Base-by-base conservation (phyloP, 1,140 invertebrate genomes). In the Drosophila bocki region DNA sequence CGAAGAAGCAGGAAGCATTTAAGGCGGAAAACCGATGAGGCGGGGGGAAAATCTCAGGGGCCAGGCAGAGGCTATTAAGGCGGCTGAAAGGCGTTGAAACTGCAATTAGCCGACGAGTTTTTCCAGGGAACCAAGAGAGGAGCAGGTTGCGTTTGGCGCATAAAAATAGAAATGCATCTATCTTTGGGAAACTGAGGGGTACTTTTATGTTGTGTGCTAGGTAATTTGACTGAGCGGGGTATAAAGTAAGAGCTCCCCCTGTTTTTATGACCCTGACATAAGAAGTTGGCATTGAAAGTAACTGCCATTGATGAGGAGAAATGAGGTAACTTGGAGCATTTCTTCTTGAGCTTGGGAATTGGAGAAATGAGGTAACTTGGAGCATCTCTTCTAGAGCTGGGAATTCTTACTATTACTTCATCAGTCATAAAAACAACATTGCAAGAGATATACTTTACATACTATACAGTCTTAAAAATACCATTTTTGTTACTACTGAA, bases 61-160 rank as follows among this genome's bases (percentile, higher is more conserved):
- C 53, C 37, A 48, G 53, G 60, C 42, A 58, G 53, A 61, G 71
- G 39, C 83, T 57, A 87, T 87, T 87, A 88, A 88, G 75, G 65
- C 84, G 80, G 80, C 82, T 88, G 80, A 83, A 87, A 83, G 72
- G 70, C 79, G 59, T 82, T 56, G 68, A 75, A 47, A 64, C 53
- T 65, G 78, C 80, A 86, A 86, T 83, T 83, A 86, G 80, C 68
- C 33, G 37, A 6, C 51, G 19, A 39, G 41, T 17, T 42, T 37
- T 41, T 9, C n/a, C 37, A n/a, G 50, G 11, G 47, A 22, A 32
- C 11, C 13, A 13, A 39, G 9, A 3, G 35, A 37, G 39, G 35
- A 59, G 57, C 60, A 58, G 41, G 41, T 72, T 62, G 72, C 59
- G 58, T 63, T 57, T 48, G 68, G 61, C 48, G 63, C 60, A 63